phyloP scores from a whole-genome alignment of 2,888 invertebrate species.

The Leptothorax acervorum region DNA sequence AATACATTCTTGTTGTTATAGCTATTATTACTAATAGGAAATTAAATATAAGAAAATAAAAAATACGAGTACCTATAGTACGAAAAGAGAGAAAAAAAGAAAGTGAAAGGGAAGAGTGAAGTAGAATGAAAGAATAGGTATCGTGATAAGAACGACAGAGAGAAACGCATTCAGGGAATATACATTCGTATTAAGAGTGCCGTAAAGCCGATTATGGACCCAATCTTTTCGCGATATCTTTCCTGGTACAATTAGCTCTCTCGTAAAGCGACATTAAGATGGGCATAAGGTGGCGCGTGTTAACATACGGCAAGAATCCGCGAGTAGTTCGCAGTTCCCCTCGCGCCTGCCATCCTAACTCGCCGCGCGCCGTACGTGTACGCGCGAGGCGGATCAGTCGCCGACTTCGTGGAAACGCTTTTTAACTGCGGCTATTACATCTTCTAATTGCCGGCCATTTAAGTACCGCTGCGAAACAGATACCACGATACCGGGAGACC shows the following conservation, averaged over 20 bases:
- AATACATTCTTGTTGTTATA: not conserved
- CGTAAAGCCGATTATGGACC: constrained; percentile 76
- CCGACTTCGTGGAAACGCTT: constrained; percentile 64
- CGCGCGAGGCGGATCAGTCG: constrained; percentile 61
- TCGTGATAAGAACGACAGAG: constrained; percentile 8
- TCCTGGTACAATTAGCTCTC: constrained; percentile 75
- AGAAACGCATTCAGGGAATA: constrained; percentile 6
- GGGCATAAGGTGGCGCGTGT: constrained; percentile 74
- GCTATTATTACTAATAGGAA: not conserved
- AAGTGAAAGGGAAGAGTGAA: not conserved
- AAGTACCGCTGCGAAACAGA: constrained; percentile 75
- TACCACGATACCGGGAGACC: constrained; percentile 63
- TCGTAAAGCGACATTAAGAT: constrained; percentile 73
- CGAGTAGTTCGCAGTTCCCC: constrained; percentile 33
- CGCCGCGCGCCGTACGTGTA: constrained; percentile 7
- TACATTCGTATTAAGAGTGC: constrained; percentile 58
- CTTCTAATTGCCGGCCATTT: constrained; percentile 79
- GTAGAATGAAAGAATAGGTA: not conserved
- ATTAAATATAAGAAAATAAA: not conserved
- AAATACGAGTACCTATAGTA: not conserved
- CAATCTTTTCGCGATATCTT: constrained; percentile 74
- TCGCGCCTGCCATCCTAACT: constrained; percentile 21
- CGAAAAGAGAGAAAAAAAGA: not conserved
- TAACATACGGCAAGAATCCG: constrained; percentile 75
- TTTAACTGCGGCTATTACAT: constrained; percentile 78